These are phyloP conservation scores for Gerris buenoi DNA, from an alignment of 1,140 invertebrate genomes.

Conservation along the genomic window DNA sequence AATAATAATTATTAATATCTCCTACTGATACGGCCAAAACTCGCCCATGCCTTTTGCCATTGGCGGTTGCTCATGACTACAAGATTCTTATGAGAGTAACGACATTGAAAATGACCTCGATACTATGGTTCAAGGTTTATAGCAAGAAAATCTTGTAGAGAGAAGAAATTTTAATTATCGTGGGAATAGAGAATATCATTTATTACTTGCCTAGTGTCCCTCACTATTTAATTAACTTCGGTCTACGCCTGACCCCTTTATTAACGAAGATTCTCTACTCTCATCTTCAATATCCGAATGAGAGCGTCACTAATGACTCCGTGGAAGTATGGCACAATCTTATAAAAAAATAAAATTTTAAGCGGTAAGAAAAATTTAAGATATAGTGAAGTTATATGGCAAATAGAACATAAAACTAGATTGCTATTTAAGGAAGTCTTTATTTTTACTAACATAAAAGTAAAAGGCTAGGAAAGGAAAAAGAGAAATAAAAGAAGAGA, in stretches of 20 bases:
- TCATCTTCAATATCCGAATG: background rate
- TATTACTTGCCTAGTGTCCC: background rate
- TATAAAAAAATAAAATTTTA: background rate
- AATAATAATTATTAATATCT: too few relatives aligned
- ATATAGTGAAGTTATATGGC: background rate
- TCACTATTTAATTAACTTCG: background rate
- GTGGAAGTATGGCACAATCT: background rate
- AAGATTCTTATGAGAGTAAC: background rate
- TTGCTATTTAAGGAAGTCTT: background rate
- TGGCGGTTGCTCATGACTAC: background rate
- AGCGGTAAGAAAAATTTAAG: background rate
- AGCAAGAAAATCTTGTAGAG: background rate
- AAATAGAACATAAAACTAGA: background rate
- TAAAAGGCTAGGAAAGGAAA: background rate
- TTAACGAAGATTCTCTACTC: background rate
- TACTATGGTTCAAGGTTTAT: too few relatives aligned
- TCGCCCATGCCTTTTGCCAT: background rate
- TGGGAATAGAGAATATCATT: background rate
- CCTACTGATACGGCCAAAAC: background rate
- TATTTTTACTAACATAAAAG: background rate
- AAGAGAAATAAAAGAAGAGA: background rate
- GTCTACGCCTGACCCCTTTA: background rate
- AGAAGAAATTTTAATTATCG: background rate
- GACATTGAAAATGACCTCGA: background rate
- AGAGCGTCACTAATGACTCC: background rate